Percentiles rank a stretch among this genome's conserved stretches.
Evolutionary conservation across 2,888 invertebrate species (phyloP).

Genomic region (Tineola bisselliella): DNA sequence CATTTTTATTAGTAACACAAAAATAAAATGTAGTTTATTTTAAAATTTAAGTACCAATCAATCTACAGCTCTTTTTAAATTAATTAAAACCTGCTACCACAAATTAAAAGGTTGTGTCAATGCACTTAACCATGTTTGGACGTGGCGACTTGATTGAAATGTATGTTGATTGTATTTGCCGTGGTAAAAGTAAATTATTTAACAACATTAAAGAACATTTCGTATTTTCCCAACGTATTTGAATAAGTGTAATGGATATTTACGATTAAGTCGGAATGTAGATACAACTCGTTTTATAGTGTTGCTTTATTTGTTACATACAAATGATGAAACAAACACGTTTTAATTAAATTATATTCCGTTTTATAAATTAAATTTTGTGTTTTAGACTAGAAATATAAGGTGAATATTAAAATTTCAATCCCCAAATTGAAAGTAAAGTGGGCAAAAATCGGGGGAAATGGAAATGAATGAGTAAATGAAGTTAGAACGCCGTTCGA

Average conservation of each 20-base stretch:
- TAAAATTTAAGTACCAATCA: slow-evolving; percentile 6
- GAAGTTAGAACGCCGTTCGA: slow-evolving; percentile 12
- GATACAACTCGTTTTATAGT: background rate
- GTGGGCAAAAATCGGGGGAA: slow-evolving; percentile 6
- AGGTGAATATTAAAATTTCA: background rate
- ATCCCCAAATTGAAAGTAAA: slow-evolving; percentile 7
- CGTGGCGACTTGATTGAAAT: slow-evolving; percentile 3
- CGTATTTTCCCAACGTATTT: background rate
- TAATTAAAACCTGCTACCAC: slow-evolving; percentile 8
- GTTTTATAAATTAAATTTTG: background rate
- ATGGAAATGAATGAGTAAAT: slow-evolving; percentile 11
- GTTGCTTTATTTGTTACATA: background rate
- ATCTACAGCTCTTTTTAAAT: slow-evolving; percentile 4
- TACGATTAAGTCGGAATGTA: background rate
- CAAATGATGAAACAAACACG: background rate
- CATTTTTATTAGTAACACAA: background rate
- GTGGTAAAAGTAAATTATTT: slow-evolving; percentile 4
- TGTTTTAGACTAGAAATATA: background rate
- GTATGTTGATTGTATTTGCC: background rate
- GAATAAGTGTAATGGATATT: background rate
- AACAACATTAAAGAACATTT: background rate
- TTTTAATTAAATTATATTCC: too few relatives aligned
- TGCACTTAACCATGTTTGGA: slow-evolving; percentile 4
- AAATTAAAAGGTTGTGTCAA: slow-evolving; percentile 1
- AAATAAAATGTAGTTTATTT: background rate